Evolutionary conservation across 2,797 vertebrate genomes (phyloP), one percentile per base, ranked within the genome.

Genomic region (Natrix natrix): DNA sequence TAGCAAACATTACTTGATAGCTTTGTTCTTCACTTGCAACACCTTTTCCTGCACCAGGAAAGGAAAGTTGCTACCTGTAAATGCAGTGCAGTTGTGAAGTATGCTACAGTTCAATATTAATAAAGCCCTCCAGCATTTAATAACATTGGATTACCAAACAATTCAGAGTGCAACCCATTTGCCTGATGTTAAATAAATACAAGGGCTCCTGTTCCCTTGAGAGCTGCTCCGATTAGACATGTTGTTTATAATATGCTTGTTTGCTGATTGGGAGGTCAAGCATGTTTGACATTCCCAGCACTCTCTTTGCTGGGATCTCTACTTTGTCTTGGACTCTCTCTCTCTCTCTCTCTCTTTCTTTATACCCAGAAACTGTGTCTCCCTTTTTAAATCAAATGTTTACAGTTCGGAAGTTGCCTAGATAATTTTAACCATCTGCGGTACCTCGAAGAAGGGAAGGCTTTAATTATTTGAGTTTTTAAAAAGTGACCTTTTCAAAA

Each of bases 191-290:
- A 96, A 97, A 95, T 96, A 97, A 97, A 95, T 93, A 95, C 69
- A 93, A 95, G 94, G 89, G 86, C 92, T 95, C 91, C 93, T 94
- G 4, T 0, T 89, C 92, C 93, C 74, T 94, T 92, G 92, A 96
- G 95, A 96, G 95, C 91, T 91, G 69, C 91, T 94, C 93, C 24
- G 94, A 97, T 96, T 95, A 96, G 96, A 95, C 95, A 95, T 56
- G 0, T 91, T 97, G 96, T 97, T 97, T 97, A 97, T 96, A 96
- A 96, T 89, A 93, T 95, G 94, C 96, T 95, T 95, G 94, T 97
- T 97, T 97, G 96, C 96, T 96, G 96, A 96, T 97, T 95, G 94
- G 93, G 95, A 96, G 96, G 97, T 97, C 96, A 97, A 97, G 96
- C 95, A 43, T 95, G 95, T 97, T 96, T 97, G 95, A 94, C 96